These are phyloP conservation scores for Gila orcuttii DNA, from an alignment of 2,113 vertebrate genomes.

Conservation along the genomic window DNA sequence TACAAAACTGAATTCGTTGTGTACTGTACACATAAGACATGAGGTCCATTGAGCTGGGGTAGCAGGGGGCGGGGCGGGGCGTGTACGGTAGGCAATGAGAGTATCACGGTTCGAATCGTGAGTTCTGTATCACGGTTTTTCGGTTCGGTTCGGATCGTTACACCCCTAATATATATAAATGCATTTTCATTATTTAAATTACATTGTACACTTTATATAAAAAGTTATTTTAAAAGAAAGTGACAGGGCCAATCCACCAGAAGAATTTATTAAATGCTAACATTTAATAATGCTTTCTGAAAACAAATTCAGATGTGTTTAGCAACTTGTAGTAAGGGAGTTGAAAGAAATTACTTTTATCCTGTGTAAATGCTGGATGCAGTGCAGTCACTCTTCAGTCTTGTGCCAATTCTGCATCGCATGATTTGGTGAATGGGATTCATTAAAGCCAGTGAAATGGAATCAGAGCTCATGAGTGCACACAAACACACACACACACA, in stretches of 20 bases:
- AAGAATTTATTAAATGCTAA: slow-evolving; percentile 63
- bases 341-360: slow-evolving; percentile 62
- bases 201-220: slow-evolving; percentile 37
- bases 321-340: slow-evolving; percentile 54
- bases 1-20: too few relatives aligned
- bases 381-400: slow-evolving; percentile 64
- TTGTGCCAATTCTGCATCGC: slow-evolving; percentile 69
- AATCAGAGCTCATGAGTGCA: slow-evolving; percentile 64
- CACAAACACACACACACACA: slow-evolving; percentile 10
- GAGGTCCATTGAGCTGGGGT: too few relatives aligned
- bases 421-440: slow-evolving; percentile 74
- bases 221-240: slow-evolving; percentile 63
- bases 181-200: neutral
- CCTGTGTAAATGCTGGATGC: slow-evolving; percentile 60
- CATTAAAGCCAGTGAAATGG: slow-evolving; percentile 67
- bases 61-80: too few relatives aligned
- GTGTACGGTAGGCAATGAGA: too few relatives aligned
- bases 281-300: slow-evolving; percentile 68
- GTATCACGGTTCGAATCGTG: too few relatives aligned
- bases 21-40: too few relatives aligned
- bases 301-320: slow-evolving; percentile 9
- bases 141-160: too few relatives aligned
- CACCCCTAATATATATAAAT: too few relatives aligned
- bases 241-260: slow-evolving; percentile 36
- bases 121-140: too few relatives aligned